phyloP scores from a whole-genome alignment of 2,888 invertebrate genomes.

The Parnassius orleans region DNA sequence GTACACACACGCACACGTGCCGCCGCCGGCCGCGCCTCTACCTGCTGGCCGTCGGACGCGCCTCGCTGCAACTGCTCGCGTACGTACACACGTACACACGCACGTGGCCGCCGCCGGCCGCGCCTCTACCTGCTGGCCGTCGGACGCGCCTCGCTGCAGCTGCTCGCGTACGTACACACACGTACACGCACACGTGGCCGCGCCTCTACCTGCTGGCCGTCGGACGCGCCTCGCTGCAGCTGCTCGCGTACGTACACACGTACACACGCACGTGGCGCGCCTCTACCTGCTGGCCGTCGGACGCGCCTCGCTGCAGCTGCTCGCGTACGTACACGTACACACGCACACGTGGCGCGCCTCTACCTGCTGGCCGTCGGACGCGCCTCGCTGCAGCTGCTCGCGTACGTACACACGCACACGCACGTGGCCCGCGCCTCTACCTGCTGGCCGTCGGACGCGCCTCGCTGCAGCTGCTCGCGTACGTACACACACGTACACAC shows the following conservation, averaged over 20 bases:
- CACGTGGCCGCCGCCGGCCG: no score
- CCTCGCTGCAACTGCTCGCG: conserved; percentile 10
- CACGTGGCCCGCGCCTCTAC: conserved; percentile 79
- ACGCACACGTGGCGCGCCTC: no score
- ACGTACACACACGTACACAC: conserved; percentile 47
- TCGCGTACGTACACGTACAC: conserved; percentile 27
- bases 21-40: no score
- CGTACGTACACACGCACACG: conserved; percentile 13
- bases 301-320: conserved; percentile 28
- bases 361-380: conserved; percentile 49
- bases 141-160: conserved; percentile 28
- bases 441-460: conserved; percentile 46
- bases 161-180: no score
- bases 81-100: conserved; percentile 24
- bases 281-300: conserved; percentile 57
- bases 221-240: no score
- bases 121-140: conserved; percentile 42
- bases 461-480: conserved; percentile 26
- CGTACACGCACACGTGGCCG: conserved; percentile 19
- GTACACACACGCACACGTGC: conserved; percentile 46
- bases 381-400: conserved; percentile 28
- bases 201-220: no score
- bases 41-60: no score
- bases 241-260: no score
- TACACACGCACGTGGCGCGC: conserved; percentile 78